Conservation (phyloP, 2,888 invertebrate species). For the Bombyx huttoni region DNA sequence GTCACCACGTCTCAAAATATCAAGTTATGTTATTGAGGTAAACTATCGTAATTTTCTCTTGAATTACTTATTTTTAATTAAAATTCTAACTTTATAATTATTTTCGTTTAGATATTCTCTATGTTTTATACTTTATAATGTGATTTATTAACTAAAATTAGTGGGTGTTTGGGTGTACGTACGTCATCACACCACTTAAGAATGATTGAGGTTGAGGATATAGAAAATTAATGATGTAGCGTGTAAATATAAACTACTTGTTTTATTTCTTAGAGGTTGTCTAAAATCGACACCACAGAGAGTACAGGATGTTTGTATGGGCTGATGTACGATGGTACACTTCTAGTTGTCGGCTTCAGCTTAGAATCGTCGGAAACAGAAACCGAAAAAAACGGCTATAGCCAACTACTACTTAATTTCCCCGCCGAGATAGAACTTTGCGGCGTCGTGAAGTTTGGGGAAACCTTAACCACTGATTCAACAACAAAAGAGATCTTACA, state of each 20-base stretch:
- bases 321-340: slow-evolving; percentile 79
- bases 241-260: neutral
- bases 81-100: neutral
- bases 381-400: slow-evolving; percentile 63
- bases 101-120: no score
- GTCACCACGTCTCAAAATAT: slow-evolving; percentile 83
- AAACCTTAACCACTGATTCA: slow-evolving; percentile 71
- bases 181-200: slow-evolving; percentile 31
- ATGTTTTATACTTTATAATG: neutral
- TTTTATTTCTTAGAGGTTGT: slow-evolving; percentile 72
- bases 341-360: slow-evolving; percentile 79
- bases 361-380: slow-evolving; percentile 75
- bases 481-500: slow-evolving; percentile 75
- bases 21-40: slow-evolving; percentile 80
- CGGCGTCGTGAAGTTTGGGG: slow-evolving; percentile 79
- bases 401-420: slow-evolving; percentile 74
- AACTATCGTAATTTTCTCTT: slow-evolving; percentile 19
- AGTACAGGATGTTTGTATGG: slow-evolving; percentile 82
- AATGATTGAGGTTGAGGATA: neutral
- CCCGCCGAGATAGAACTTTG: slow-evolving; percentile 85
- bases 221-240: neutral
- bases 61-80: neutral
- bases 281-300: slow-evolving; percentile 71
- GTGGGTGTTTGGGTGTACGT: slow-evolving; percentile 9
- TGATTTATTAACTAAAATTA: neutral